Percentiles rank a stretch among this genome's conserved stretches.
Conservation (phyloP, 2,797 vertebrate species). For the Sciurus vulgaris region DNA sequence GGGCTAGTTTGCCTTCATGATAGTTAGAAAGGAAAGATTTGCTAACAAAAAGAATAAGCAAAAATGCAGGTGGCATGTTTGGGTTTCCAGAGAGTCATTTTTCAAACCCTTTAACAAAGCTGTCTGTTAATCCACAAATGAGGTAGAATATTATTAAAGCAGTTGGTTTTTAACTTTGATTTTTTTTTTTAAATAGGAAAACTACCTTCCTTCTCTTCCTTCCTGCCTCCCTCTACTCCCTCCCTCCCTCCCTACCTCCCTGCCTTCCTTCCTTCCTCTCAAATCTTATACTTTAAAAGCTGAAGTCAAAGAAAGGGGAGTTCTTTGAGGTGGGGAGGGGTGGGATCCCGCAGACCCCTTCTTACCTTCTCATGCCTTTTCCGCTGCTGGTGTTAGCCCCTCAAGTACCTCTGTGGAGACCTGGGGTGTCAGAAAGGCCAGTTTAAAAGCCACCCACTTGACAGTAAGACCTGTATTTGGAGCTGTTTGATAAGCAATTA, state of each 20-base stretch:
- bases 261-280: no score
- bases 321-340: background rate
- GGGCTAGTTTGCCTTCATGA: background rate
- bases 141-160: background rate
- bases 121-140: background rate
- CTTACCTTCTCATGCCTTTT: background rate
- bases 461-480: background rate
- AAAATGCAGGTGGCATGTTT: background rate
- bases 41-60: conserved; percentile 17
- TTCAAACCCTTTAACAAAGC: conserved; percentile 10
- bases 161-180: background rate
- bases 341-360: background rate
- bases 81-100: background rate
- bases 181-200: background rate
- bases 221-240: accelerated
- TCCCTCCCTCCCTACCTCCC: no score
- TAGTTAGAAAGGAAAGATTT: background rate
- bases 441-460: background rate
- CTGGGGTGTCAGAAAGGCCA: background rate
- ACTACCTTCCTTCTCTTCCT: background rate
- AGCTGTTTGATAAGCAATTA: background rate
- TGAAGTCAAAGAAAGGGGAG: background rate
- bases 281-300: background rate
- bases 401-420: background rate
- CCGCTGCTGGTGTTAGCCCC: background rate